Evolutionary conservation across 2,888 invertebrate genomes (phyloP).

Genomic region (Hemistola chrysoprasaria): DNA sequence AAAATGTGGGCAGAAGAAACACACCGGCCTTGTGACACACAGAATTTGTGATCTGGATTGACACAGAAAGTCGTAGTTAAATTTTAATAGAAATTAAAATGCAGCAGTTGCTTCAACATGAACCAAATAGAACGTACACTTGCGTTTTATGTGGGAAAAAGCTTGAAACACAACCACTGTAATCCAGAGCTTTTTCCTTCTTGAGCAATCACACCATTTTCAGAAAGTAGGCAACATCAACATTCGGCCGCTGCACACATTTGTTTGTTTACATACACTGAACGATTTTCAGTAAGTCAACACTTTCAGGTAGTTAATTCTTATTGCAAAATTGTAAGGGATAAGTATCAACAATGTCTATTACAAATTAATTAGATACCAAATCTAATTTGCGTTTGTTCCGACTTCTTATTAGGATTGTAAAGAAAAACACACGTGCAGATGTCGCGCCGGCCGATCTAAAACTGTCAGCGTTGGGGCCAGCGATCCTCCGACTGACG

Average conservation of each 20-base stretch:
- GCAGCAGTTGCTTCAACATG: too few relatives aligned
- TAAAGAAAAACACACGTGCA: slow-evolving; percentile 44
- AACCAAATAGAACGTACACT: too few relatives aligned
- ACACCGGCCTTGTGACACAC: slow-evolving; percentile 42
- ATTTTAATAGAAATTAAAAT: slow-evolving; percentile 8
- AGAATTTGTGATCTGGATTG: slow-evolving; percentile 30
- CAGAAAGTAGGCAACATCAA: slow-evolving; percentile 22
- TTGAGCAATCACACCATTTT: slow-evolving; percentile 20
- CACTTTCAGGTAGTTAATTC: too few relatives aligned
- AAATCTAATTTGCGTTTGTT: slow-evolving; percentile 10
- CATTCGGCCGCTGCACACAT: slow-evolving; percentile 23
- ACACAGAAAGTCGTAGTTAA: too few relatives aligned
- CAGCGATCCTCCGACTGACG: slow-evolving; percentile 46
- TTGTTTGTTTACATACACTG: slow-evolving; percentile 42
- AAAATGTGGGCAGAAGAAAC: slow-evolving; percentile 45
- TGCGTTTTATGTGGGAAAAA: too few relatives aligned
- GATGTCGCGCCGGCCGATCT: slow-evolving; percentile 51
- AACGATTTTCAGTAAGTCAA: too few relatives aligned
- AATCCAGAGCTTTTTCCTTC: slow-evolving; percentile 2
- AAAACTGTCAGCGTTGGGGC: slow-evolving; percentile 55
- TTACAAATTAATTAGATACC: slow-evolving; percentile 1
- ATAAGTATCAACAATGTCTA: too few relatives aligned
- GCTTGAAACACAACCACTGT: too few relatives aligned
- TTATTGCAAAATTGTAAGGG: too few relatives aligned
- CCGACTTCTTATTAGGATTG: slow-evolving; percentile 7